Percentiles rank a stretch among this genome's conserved stretches.
phyloP scores from a whole-genome alignment of 2,113 vertebrate genomes.

The Pygoscelis adeliae region DNA sequence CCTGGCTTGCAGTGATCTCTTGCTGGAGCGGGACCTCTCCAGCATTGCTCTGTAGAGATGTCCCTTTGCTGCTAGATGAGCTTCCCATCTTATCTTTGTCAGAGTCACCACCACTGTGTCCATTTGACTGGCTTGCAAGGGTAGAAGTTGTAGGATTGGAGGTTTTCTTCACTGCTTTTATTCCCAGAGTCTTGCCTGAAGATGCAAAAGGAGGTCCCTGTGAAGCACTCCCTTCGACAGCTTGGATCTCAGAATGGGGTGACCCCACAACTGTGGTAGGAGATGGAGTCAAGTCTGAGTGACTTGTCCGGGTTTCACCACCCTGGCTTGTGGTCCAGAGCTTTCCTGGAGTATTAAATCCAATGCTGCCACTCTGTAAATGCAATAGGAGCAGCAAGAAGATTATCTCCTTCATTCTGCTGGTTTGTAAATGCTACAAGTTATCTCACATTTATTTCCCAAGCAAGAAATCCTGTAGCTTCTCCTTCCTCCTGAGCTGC shows the following conservation, averaged over 20 bases:
- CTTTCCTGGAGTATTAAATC: not conserved
- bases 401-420: slow-evolving; percentile 50
- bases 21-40: not conserved
- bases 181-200: not conserved
- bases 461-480: not conserved
- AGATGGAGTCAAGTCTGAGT: not conserved
- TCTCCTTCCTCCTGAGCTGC: not conserved
- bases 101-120: not conserved
- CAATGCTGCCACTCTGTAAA: slow-evolving; percentile 24
- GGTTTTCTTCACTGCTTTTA: not conserved
- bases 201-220: not conserved
- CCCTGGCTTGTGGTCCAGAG: not conserved
- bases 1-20: not conserved
- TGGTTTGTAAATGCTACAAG: not conserved
- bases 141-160: not conserved
- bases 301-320: not conserved
- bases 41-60: slow-evolving; percentile 17
- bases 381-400: slow-evolving; percentile 52
- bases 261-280: not conserved
- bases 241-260: not conserved
- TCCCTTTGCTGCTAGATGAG: not conserved
- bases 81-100: not conserved
- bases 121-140: not conserved
- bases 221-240: not conserved
- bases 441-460: not conserved